Percentiles rank a stretch among this genome's conserved stretches.
Conservation (phyloP, 2,113 vertebrate genomes). For the Micronycteris hirsuta region DNA sequence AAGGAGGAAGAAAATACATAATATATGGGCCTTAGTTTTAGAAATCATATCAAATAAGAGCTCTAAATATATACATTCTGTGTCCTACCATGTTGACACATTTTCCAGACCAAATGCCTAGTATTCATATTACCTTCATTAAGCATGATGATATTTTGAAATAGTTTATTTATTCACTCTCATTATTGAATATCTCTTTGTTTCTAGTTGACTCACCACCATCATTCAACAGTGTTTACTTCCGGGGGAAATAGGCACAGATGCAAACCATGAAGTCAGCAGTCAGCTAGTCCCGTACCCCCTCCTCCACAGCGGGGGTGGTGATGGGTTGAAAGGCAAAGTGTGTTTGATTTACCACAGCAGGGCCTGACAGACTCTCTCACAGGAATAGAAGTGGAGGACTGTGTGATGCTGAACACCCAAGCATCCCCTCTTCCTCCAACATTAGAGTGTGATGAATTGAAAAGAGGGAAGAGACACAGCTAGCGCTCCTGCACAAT, state of each 20-base stretch:
- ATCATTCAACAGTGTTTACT: not conserved
- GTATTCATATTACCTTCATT: not conserved
- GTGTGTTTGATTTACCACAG: not conserved
- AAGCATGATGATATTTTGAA: not conserved
- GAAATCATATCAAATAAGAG: not conserved
- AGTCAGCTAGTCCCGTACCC: not conserved
- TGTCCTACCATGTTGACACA: not conserved
- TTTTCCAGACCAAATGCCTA: not conserved
- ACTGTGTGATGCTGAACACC: not conserved
- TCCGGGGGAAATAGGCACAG: not conserved
- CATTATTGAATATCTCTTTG: not conserved
- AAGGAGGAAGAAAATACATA: not conserved
- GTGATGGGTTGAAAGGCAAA: not conserved
- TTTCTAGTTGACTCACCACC: not conserved
- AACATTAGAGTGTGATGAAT: not conserved
- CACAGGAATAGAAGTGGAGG: not conserved
- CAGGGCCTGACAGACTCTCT: not conserved
- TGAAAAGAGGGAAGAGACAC: not conserved
- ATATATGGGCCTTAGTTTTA: not conserved
- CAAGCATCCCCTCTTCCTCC: not conserved
- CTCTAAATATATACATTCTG: not conserved
- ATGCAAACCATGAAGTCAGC: not conserved
- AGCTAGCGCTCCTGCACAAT: not conserved
- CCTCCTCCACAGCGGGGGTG: rapidly evolving
- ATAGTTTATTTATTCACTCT: not conserved